A percentile compares a stretch with the other conserved stretches of the same genome.
phyloP scores from a whole-genome alignment of 2,113 vertebrate species.

The Vidua macroura region DNA sequence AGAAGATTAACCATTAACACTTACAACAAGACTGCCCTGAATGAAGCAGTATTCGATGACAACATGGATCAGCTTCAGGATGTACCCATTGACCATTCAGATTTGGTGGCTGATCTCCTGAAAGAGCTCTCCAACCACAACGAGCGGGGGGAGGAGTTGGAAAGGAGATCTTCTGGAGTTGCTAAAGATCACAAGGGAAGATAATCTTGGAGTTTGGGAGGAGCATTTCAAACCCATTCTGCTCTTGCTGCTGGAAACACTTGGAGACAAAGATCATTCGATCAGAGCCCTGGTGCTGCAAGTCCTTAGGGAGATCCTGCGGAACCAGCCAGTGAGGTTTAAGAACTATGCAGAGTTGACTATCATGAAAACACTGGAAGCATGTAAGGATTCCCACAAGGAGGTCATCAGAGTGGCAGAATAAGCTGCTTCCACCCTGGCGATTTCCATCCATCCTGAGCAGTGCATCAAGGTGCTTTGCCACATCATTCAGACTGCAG shows the following conservation, averaged over 20 bases:
- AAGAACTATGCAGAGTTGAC: constrained; percentile 97
- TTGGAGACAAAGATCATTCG: constrained; percentile 96
- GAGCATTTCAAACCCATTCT: constrained; percentile 99
- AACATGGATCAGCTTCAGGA: too few species aligned
- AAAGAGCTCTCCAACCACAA: constrained; percentile 99
- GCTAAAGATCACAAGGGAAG: constrained; percentile 94
- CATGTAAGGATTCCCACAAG: constrained; percentile 97
- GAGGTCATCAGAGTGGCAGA: constrained; percentile 75
- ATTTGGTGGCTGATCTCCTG: constrained; percentile 94
- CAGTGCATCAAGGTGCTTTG: too few species aligned
- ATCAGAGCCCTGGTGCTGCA: constrained; percentile 91
- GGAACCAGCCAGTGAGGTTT: constrained; percentile 94
- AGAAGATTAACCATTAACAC: background rate
- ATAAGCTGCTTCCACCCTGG: too few species aligned
- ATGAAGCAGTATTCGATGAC: too few species aligned
- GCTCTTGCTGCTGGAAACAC: constrained; percentile 92
- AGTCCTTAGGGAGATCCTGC: constrained; percentile 94
- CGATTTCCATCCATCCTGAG: too few species aligned
- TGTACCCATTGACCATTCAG: constrained; percentile 86
- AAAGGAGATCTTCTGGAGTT: constrained; percentile 92
- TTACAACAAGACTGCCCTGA: too few species aligned
- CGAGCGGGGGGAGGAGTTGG: constrained; percentile 89
- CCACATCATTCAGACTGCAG: too few species aligned
- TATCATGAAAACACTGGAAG: constrained; percentile 99
- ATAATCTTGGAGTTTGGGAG: constrained; percentile 94